Percentiles rank a stretch among this genome's conserved stretches.
phyloP scores from a whole-genome alignment of 2,888 invertebrate species.

The Zonitis immaculata region DNA sequence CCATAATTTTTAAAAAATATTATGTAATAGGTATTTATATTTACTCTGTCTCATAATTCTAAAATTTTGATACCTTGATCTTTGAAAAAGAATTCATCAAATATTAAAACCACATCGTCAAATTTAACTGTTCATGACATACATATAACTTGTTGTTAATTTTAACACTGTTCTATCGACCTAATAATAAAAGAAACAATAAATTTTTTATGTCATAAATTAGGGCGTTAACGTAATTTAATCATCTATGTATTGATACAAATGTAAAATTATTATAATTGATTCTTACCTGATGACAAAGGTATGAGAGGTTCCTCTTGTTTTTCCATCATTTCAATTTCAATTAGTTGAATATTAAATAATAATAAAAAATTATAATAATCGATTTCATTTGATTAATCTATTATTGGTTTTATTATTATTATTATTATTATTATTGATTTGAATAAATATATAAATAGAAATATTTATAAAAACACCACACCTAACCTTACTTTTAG shows the following conservation, averaged over 20 bases:
- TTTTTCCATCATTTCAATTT: not conserved
- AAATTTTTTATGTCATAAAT: not conserved
- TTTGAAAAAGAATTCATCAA: too few species aligned
- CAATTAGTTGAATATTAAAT: not conserved
- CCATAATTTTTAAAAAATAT: not conserved
- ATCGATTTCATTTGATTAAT: not conserved
- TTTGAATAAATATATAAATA: not conserved
- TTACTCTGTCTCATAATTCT: too few species aligned
- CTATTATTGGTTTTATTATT: not conserved
- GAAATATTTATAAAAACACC: not conserved
- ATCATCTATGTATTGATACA: not conserved
- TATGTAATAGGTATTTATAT: too few species aligned
- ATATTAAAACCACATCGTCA: not conserved
- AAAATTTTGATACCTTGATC: too few species aligned
- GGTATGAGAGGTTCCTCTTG: not conserved
- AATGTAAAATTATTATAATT: not conserved
- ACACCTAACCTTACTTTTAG: constrained; percentile 1
- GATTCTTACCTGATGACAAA: not conserved
- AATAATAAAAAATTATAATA: not conserved
- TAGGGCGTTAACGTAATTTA: not conserved
- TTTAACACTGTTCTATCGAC: not conserved
- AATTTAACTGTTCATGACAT: not conserved
- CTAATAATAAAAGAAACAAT: not conserved
- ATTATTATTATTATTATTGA: not conserved
- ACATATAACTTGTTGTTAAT: not conserved